Conservation (phyloP, 2,888 invertebrate genomes). For the Psylliodes chrysocephalus region DNA sequence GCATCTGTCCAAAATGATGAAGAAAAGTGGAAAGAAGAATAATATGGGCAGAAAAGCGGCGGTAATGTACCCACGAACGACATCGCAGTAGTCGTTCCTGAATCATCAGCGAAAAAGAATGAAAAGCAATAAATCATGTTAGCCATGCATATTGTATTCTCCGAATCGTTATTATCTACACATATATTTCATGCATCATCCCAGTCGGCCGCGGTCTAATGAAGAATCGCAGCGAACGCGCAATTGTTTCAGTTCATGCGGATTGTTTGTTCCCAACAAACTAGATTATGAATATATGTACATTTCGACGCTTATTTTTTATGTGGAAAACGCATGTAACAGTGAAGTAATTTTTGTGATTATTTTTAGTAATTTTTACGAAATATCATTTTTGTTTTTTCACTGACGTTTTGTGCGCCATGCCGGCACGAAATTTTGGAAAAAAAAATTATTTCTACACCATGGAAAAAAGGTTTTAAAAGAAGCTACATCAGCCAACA, state of each 20-base stretch:
- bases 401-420: too few relatives aligned
- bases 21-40: conserved; percentile 2
- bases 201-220: conserved; percentile 19
- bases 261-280: conserved; percentile 10
- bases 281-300: conserved; percentile 18
- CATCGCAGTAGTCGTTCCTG: neutral
- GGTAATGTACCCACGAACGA: neutral
- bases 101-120: conserved; percentile 24
- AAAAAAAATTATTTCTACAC: too few relatives aligned
- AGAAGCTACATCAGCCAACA: too few relatives aligned
- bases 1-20: conserved; percentile 8
- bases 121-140: conserved; percentile 44
- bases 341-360: too few relatives aligned
- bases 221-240: conserved; percentile 23
- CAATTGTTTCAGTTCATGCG: conserved; percentile 30
- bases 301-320: neutral
- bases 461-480: too few relatives aligned
- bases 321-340: too few relatives aligned
- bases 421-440: too few relatives aligned
- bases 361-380: too few relatives aligned
- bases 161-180: conserved; percentile 35
- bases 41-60: conserved; percentile 4
- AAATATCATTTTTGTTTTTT: too few relatives aligned
- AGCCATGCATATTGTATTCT: conserved; percentile 54
- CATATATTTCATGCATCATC: conserved; percentile 34